Base-by-base conservation (phyloP, 2,888 invertebrate species). In the Eupeodes latifasciatus region DNA sequence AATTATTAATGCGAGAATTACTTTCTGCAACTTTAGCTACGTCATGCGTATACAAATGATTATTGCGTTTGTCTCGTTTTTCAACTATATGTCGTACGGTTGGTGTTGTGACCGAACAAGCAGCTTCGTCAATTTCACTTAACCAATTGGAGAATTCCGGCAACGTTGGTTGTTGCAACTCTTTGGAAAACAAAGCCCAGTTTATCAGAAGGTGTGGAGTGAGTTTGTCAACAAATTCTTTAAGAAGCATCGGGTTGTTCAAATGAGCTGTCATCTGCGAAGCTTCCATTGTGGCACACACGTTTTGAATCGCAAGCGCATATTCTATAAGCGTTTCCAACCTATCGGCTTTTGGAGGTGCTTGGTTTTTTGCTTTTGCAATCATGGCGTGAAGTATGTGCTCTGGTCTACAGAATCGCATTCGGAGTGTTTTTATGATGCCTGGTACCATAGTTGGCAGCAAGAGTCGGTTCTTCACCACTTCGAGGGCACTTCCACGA, bases 151-250 rank as follows among this genome's bases (percentile, higher is more conserved):
- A 49, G 27, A 74, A 80, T 10, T 59, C 72, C 6, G 72, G 49
- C 9, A 80, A 67, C 9, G 61, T 47, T 9, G 69, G 55, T 7
- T 49, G 61, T 19, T 51, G 51, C 11, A 69, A 53, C 5, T 51
- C 19, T 11, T 19, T 75, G 27, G 44, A 40, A 34, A 36, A 75
- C 7, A 75, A 10, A 7, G 69, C 78, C 69, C 78, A 69, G 34
- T 36, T 77, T 1, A 67, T 11, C 2, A 78, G 27, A 16, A 78
- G 49, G 51, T 78, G 69, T 16, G 53, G 51, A 3, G 66, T 44
- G 11, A 77, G 49, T 34, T 77, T 77, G 34, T 67, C 67, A 7
- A 77, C 59, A 36, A 78, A 78, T n/a, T 78, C 77, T 57, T 69
- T 71, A 12, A 79, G 51, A 61, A 71, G 71, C 5, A 19, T 57